Evolutionary conservation across 2,113 vertebrate genomes (phyloP), one percentile per base, ranked within the genome.

Genomic region (Microcebus griseorufus): DNA sequence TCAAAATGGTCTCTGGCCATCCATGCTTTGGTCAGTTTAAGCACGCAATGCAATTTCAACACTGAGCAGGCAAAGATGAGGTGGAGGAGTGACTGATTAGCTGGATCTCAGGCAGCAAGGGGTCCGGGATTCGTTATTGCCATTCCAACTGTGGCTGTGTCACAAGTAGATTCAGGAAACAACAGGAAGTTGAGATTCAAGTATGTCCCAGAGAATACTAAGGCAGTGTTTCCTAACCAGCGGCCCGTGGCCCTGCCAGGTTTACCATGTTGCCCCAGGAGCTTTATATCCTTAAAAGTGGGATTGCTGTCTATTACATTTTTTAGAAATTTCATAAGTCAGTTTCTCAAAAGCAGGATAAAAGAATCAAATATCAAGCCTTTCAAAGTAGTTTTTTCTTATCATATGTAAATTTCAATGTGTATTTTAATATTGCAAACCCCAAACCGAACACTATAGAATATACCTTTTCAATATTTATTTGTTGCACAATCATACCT

Each of bases 391-490:
- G 5, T 51, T 53, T 67, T n/a, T 51, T 62, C 86, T 93, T 58
- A 65, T 39, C 48, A 60, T 37, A 89, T 55, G 27, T 25, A 67
- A 82, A 90, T 87, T 80, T 93, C 37, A 32, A 7, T 93, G 80
- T 62, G 6, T 76, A 48, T 76, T 94, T 94, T 93, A 90, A 80
- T 87, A 90, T 32, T 32, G 51, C 48, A 78, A 82, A 73, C 14
- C 17, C n/a, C 58, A 94, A 83, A 90, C 39, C 48, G 81, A 87
- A 79, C 25, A 83, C 34, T 64, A 14, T 16, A 75, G 67, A 93
- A 39, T 13, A 64, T 67, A 27, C 39, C 27, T 88, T 76, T 90
- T 90, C n/a, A 69, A 93, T 29, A 94, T 64, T 60, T 90, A 94
- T 80, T 88, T 88, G 53, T 95, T 93, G 64, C 42, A 16, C 29